Base-by-base conservation (phyloP, 2,797 vertebrate genomes). In the Melanotaenia parkinsoni region DNA sequence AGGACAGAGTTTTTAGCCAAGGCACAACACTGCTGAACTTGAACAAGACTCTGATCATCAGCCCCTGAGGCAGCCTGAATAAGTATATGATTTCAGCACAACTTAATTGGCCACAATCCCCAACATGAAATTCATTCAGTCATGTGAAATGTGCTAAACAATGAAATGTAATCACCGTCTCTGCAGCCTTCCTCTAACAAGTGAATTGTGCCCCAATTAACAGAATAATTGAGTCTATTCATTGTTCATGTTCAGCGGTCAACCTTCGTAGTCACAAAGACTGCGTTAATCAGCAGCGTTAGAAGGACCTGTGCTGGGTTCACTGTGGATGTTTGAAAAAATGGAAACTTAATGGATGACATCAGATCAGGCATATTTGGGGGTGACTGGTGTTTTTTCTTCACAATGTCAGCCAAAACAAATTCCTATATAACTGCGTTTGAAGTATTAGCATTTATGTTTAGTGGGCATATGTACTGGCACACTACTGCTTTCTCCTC, bases 21-120 rank as follows among this genome's bases (percentile, higher is more conserved):
- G 79, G 85, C 88, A 91, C 86, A 92, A 85, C 82, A 73, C 79
- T 70, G 70, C 63, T 85, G 72, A 89, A 88, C 87, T 82, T 67
- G 75, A 88, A 86, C 85, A 63, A 28, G 70, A 86, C 77, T 89
- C 85, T 78, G 86, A 87, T 87, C 87, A 81, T 86, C 86, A 70
- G 83, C 74, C 86, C 86, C 67, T 3, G 51, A 79, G 87, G 88
- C 83, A 56, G 77, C 78, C 24, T 32, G 77, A 76, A 67, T 63
- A 88, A 84, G 88, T 90, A 80, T 85, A 60, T 72, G 14, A 74
- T 92, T 89, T 86, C 85, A 80, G 70, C 9, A 74, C 81, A 80
- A 57, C 81, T 76, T 64, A 60, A 76, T 81, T 66, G 85, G 76
- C 79, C 65, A 30, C 6, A 28, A 74, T 76, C 67, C 81, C 53